Evolutionary conservation across 1,140 invertebrate genomes (phyloP).

Genomic region (Rhagoletis pomonella): DNA sequence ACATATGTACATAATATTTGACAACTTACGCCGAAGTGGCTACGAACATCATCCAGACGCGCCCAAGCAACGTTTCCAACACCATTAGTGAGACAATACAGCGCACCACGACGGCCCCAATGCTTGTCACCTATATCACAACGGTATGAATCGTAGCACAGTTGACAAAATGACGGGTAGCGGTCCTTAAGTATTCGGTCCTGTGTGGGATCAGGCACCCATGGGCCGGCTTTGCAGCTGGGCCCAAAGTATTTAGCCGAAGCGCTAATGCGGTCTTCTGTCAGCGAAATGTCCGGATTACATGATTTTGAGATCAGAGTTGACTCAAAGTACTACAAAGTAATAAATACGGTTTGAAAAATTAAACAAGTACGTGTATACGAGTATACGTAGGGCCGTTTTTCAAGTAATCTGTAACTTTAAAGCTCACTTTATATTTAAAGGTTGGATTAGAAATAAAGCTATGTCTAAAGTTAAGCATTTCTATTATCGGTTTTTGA

Average conservation of each 20-base stretch:
- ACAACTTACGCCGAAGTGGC: conserved; percentile 80
- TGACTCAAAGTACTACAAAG: conserved; percentile 83
- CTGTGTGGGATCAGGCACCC: conserved; percentile 81
- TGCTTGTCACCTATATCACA: conserved; percentile 85
- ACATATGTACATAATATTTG: neutral
- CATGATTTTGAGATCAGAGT: conserved; percentile 81
- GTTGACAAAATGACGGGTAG: conserved; percentile 82
- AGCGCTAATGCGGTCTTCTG: conserved; percentile 83
- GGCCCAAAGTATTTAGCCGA: conserved; percentile 82
- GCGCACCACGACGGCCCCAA: conserved; percentile 85
- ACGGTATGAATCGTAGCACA: conserved; percentile 78
- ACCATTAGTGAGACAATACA: conserved; percentile 85
- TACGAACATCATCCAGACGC: conserved; percentile 78
- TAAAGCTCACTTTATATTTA: too few relatives aligned
- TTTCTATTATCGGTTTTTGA: too few relatives aligned
- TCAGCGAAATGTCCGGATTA: conserved; percentile 78
- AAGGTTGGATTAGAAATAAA: too few relatives aligned
- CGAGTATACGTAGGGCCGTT: too few relatives aligned
- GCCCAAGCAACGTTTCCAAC: conserved; percentile 88
- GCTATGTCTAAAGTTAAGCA: too few relatives aligned
- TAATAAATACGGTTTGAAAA: conserved; percentile 5
- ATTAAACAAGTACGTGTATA: too few relatives aligned
- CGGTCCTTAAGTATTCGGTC: conserved; percentile 81
- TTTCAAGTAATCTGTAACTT: too few relatives aligned
- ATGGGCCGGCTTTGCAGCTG: conserved; percentile 87